Evolutionary conservation across 2,113 vertebrate genomes (phyloP).

Genomic region (Ctenodactylus gundi): DNA sequence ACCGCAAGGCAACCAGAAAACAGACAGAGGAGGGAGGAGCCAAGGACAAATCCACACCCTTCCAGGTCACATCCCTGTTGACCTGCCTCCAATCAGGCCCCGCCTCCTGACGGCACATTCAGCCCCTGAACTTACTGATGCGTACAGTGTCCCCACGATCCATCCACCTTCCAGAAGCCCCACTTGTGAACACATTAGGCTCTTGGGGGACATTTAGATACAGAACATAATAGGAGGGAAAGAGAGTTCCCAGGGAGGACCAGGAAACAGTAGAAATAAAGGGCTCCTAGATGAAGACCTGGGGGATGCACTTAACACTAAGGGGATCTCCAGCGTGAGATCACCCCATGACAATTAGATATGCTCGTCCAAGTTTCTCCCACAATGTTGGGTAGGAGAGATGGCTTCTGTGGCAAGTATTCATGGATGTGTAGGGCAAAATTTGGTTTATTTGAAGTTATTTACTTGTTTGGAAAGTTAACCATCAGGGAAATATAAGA

Average conservation of each 20-base stretch:
- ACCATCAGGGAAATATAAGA: neutral
- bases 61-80: too few species aligned
- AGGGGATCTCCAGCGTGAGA: accelerated
- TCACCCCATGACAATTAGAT: accelerated
- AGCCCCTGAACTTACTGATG: too few species aligned
- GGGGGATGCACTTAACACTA: neutral
- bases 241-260: neutral
- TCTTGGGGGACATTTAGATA: too few species aligned
- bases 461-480: neutral
- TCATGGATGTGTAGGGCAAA: neutral
- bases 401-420: neutral
- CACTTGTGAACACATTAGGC: too few species aligned
- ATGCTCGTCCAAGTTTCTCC: neutral
- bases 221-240: neutral
- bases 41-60: too few species aligned
- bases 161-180: too few species aligned
- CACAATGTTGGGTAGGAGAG: neutral
- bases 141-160: too few species aligned
- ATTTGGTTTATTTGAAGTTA: neutral
- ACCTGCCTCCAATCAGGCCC: too few species aligned
- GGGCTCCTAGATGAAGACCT: neutral
- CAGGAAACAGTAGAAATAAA: neutral
- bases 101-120: too few species aligned
- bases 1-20: too few species aligned
- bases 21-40: too few species aligned